phyloP scores from a whole-genome alignment of 1,140 invertebrate species.

The Meloidogyne hapla region DNA sequence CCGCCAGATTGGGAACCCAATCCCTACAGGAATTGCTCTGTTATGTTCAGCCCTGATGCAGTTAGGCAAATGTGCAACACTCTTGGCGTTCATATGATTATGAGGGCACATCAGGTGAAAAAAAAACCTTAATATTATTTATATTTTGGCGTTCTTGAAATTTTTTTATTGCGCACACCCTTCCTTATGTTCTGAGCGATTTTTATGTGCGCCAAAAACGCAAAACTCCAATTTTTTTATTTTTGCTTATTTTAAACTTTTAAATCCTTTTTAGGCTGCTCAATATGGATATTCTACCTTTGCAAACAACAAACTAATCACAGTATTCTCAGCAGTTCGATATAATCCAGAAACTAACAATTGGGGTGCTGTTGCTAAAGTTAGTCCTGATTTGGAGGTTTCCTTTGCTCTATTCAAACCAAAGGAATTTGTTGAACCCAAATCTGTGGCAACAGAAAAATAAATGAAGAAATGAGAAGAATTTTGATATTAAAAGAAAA shows the following conservation, averaged over 20 bases:
- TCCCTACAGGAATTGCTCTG: neutral
- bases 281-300: neutral
- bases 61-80: neutral
- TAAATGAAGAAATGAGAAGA: neutral
- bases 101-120: neutral
- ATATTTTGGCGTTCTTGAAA: neutral
- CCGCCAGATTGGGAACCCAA: neutral
- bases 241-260: too few species aligned
- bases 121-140: too few species aligned
- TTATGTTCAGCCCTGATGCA: neutral
- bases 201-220: too few species aligned
- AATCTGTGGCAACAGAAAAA: neutral
- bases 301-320: neutral
- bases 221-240: too few species aligned
- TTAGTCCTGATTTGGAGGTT: neutral
- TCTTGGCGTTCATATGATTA: neutral
- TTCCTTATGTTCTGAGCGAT: too few species aligned
- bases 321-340: neutral
- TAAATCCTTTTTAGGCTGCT: neutral
- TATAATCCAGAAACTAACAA: neutral
- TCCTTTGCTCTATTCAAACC: slow-evolving; percentile 3
- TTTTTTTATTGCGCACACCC: too few species aligned
- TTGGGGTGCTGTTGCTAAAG: neutral
- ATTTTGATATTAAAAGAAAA: neutral
- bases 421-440: neutral